These are phyloP conservation scores for Listronotus bonariensis DNA, from an alignment of 1,140 invertebrate genomes.

Conservation along the genomic window DNA sequence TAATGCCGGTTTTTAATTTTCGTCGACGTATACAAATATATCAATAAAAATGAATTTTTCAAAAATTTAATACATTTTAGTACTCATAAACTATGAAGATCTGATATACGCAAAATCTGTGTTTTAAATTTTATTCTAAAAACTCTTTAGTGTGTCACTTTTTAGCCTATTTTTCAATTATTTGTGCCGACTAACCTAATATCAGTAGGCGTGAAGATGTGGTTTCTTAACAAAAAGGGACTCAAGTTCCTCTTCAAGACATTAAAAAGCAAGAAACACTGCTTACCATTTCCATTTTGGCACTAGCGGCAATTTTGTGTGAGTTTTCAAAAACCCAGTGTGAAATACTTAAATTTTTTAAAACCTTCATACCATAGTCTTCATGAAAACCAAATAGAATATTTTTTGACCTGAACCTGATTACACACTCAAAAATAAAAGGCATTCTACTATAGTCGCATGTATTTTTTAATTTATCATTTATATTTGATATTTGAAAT, in stretches of 20 bases:
- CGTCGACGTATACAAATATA: conserved; percentile 3
- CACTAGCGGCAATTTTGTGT: conserved; percentile 92
- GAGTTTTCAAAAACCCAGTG: too few species aligned
- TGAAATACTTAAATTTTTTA: too few species aligned
- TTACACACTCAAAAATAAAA: too few species aligned
- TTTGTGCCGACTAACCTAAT: background rate
- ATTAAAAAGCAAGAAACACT: conserved; percentile 94
- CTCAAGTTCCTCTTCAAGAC: conserved; percentile 52
- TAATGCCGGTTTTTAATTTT: conserved; percentile 8
- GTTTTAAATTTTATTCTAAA: background rate
- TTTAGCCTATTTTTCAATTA: background rate
- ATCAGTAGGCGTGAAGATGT: conserved; percentile 24
- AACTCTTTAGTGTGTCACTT: background rate
- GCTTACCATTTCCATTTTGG: conserved; percentile 88
- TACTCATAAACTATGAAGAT: background rate
- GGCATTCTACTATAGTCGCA: too few species aligned
- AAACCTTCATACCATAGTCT: too few species aligned
- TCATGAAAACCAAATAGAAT: too few species aligned
- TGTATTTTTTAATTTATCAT: too few species aligned
- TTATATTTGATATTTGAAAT: too few species aligned
- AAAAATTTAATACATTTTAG: background rate
- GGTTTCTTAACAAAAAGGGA: conserved; percentile 49
- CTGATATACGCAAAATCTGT: background rate
- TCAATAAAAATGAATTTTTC: conserved; percentile 6
- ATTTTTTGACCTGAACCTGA: too few species aligned